These are phyloP conservation scores for Gouania willdenowi DNA, from an alignment of 2,797 vertebrate genomes.

Conservation along the genomic window DNA sequence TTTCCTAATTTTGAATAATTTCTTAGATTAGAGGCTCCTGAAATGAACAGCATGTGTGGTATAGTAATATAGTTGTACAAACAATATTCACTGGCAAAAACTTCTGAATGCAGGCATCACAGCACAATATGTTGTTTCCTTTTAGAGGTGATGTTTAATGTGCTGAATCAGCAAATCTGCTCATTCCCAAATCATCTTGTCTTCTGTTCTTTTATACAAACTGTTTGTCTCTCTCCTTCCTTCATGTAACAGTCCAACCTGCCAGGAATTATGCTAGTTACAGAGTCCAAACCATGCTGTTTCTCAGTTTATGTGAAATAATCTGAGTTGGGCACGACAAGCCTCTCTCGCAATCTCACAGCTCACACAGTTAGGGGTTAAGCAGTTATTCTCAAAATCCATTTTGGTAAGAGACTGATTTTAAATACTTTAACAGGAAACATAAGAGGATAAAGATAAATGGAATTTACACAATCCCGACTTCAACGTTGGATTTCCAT, in stretches of 20 bases:
- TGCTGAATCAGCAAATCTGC: too few relatives aligned
- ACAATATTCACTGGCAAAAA: too few relatives aligned
- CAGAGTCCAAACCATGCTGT: not conserved
- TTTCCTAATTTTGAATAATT: too few relatives aligned
- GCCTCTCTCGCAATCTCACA: not conserved
- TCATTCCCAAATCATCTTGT: too few relatives aligned
- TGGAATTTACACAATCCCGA: constrained; percentile 11
- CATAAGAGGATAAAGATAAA: constrained; percentile 20
- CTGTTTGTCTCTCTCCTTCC: not conserved
- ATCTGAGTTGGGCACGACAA: too few relatives aligned
- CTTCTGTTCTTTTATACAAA: too few relatives aligned
- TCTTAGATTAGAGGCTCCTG: too few relatives aligned
- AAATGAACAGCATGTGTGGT: too few relatives aligned
- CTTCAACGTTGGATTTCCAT: not conserved
- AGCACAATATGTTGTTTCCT: too few relatives aligned
- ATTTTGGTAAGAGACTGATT: not conserved
- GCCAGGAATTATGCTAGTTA: not conserved
- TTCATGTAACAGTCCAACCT: not conserved
- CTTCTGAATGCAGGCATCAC: too few relatives aligned
- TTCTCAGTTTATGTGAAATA: not conserved
- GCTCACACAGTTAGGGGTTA: constrained; percentile 7
- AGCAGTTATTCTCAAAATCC: constrained; percentile 30
- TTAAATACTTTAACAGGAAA: constrained; percentile 2
- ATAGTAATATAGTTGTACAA: too few relatives aligned
- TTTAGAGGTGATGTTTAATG: too few relatives aligned